Evolutionary conservation across 2,113 vertebrate genomes (phyloP), one percentile per base, ranked within the genome.

Genomic region (Dolichotis patagonum): DNA sequence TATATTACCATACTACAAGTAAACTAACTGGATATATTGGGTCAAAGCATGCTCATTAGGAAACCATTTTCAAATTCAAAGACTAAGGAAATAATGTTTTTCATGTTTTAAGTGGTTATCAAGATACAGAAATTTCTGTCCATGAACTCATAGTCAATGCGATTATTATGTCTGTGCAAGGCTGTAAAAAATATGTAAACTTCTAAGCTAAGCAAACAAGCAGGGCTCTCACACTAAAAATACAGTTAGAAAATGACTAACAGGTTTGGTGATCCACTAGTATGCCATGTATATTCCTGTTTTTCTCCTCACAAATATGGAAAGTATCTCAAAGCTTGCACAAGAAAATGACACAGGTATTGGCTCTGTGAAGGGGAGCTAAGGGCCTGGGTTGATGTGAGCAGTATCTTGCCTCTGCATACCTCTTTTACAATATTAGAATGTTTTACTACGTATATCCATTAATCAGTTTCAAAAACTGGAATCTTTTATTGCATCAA

Each of bases 61-160:
- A 94, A 94, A 20, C 85, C 13, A 82, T 78, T 82, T 93, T 46
- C 43, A 92, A 88, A 65, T 78, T n/a, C 49, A 43, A 83, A 92
- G 46, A 94, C 52, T 56, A 54, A 60, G 16, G 10, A 85, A 77
- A 11, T 62, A 69, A 77, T 56, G 28, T 32, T 69, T 92, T 85
- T 96, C 65, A 77, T 24, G 65, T 30, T 84, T 83, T 69, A 90
- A 90, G 41, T 32, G 11, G 38, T 43, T 90, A 90, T 67, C 43
- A 78, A 97, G 77, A 88, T 38, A 52, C 38, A 54, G 60, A 17
- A 92, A 90, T 90, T 90, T 97, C 54, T 87, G 13, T 49, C 88
- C 77, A 87, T 58, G 35, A 84, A 93, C 69, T 90, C 56, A 85
- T 13, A 52, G 32, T 85, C 49, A 94, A 32, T 26, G 85, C 69